phyloP scores from a whole-genome alignment of 2,888 invertebrate species.

The Lottia scabra region DNA sequence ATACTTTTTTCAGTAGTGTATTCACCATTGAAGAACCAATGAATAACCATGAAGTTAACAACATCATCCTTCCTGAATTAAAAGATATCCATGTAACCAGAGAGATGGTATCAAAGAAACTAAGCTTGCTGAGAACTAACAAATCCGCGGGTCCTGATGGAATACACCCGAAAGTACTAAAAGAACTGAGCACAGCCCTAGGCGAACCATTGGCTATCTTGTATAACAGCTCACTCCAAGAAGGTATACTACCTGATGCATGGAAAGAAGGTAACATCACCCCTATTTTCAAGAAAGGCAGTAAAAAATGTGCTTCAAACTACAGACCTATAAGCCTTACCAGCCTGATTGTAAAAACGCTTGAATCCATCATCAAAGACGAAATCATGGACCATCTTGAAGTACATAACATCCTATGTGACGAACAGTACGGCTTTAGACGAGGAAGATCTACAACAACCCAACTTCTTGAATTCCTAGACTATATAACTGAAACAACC shows the following conservation, averaged over 20 bases:
- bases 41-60: background rate
- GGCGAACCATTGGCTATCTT: background rate
- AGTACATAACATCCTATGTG: background rate
- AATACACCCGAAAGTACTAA: background rate
- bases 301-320: background rate
- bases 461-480: constrained; percentile 8
- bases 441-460: constrained; percentile 8
- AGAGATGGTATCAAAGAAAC: background rate
- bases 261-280: constrained; percentile 8
- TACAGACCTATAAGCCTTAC: constrained; percentile 20
- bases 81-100: background rate
- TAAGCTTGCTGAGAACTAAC: background rate
- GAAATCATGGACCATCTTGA: constrained; percentile 7
- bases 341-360: constrained; percentile 11
- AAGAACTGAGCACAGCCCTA: constrained; percentile 3
- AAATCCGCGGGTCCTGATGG: background rate
- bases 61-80: background rate
- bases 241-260: constrained; percentile 1
- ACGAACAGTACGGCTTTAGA: constrained; percentile 13
- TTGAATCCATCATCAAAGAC: constrained; percentile 17
- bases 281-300: constrained; percentile 16
- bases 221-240: constrained; percentile 1
- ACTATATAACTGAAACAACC: constrained; percentile 5
- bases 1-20: constrained; percentile 10
- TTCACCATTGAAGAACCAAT: constrained; percentile 1